Conservation (phyloP, 2,797 vertebrate genomes). For the Arnoldichthys spilopterus region DNA sequence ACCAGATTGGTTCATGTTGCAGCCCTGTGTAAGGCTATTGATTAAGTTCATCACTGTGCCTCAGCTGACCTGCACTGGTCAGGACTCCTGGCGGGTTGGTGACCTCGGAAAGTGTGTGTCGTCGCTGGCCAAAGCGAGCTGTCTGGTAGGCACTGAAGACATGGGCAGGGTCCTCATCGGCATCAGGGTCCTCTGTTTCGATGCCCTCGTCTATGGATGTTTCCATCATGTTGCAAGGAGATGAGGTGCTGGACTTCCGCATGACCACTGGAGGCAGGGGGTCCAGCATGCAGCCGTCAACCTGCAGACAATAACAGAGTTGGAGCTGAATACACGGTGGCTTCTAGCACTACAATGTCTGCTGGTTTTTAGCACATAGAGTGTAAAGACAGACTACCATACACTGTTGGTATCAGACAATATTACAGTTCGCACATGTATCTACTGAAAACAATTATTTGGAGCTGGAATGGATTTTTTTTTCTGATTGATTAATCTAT, state of each 20-base stretch:
- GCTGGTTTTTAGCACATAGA: background rate
- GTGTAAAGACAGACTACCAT: background rate
- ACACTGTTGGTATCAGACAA: background rate
- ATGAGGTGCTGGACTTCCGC: slow-evolving; percentile 92
- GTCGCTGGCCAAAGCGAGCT: slow-evolving; percentile 87
- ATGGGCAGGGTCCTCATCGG: slow-evolving; percentile 87
- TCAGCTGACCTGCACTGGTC: slow-evolving; percentile 80
- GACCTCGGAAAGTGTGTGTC: slow-evolving; percentile 96
- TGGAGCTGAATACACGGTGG: background rate
- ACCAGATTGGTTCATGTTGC: background rate
- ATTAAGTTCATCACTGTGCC: background rate
- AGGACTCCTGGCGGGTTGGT: slow-evolving; percentile 87
- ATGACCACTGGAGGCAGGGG: slow-evolving; percentile 83
- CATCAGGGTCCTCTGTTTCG: slow-evolving; percentile 88
- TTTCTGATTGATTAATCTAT: no score
- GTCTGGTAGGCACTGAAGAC: slow-evolving; percentile 89
- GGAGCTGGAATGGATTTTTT: no score
- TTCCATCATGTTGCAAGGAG: slow-evolving; percentile 98
- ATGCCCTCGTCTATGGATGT: slow-evolving; percentile 96
- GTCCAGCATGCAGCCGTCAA: slow-evolving; percentile 95
- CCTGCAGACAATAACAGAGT: slow-evolving; percentile 69
- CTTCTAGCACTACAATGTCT: background rate
- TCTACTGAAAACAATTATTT: background rate
- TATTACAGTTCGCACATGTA: background rate
- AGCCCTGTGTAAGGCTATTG: background rate